Evolutionary conservation across 30 jellyfish, hydroid and myxozoan species (phyloP).

Genomic region (Sanderia malayensis): DNA sequence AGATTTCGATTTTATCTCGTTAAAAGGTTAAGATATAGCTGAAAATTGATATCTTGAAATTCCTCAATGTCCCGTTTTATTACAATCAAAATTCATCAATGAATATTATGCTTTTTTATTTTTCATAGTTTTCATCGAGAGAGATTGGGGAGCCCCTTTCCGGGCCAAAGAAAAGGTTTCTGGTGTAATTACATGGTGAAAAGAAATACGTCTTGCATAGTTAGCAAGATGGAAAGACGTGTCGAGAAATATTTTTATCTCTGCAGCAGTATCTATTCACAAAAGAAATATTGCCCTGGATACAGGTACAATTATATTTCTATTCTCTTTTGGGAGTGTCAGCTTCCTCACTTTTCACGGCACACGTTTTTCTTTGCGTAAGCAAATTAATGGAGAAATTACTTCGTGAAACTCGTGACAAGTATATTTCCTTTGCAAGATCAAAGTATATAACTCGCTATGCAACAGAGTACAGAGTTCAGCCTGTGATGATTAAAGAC

Average conservation of each 20-base stretch:
- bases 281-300: constrained; percentile 51
- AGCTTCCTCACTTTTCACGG: no score
- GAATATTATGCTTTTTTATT: no score
- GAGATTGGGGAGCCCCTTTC: constrained; percentile 13
- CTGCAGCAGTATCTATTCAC: constrained; percentile 48
- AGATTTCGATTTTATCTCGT: neutral
- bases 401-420: no score
- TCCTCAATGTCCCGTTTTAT: neutral
- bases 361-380: no score
- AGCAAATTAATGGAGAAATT: no score
- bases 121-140: neutral
- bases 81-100: no score
- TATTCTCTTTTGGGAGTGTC: no score
- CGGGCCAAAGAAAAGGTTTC: constrained; percentile 58
- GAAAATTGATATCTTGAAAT: neutral
- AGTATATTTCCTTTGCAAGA: constrained; percentile 13
- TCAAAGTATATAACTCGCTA: constrained; percentile 62
- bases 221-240: constrained; percentile 44
- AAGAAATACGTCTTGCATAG: constrained; percentile 52
- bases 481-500: constrained; percentile 62
- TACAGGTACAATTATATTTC: no score
- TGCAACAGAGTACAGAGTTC: constrained; percentile 35
- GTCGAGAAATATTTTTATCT: constrained; percentile 43
- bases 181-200: constrained; percentile 68
- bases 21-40: neutral